phyloP scores from a whole-genome alignment of 2,797 vertebrate species.

The Chrosomus eos region DNA sequence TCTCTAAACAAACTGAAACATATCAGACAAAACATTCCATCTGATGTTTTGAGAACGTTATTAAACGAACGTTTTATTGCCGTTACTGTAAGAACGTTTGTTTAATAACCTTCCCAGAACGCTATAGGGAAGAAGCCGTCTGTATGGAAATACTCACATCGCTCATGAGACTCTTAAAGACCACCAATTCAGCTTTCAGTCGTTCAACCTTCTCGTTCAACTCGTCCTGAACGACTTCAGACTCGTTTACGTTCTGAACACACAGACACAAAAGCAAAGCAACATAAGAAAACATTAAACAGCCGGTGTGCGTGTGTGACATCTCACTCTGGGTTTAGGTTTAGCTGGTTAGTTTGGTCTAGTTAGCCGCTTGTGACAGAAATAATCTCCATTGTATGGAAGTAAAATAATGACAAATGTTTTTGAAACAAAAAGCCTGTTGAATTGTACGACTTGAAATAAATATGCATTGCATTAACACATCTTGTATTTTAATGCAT shows the following conservation, averaged over 20 bases:
- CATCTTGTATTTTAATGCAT: no score
- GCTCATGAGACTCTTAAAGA: constrained; percentile 97
- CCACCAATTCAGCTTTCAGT: constrained; percentile 94
- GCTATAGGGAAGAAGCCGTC: not conserved
- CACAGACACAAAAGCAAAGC: constrained; percentile 30
- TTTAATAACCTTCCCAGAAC: not conserved
- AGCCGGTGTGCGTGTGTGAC: not conserved
- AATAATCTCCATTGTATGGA: not conserved
- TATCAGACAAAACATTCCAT: not conserved
- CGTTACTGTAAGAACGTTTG: not conserved
- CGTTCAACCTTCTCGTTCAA: constrained; percentile 92
- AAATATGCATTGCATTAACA: no score
- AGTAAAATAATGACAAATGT: no score
- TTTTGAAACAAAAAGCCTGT: no score
- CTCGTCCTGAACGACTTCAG: constrained; percentile 88
- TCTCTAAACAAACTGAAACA: not conserved
- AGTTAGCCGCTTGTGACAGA: not conserved
- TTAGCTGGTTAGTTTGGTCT: not conserved
- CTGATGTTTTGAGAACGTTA: not conserved
- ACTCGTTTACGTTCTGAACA: constrained; percentile 86
- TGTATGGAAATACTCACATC: constrained; percentile 85
- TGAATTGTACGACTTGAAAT: no score
- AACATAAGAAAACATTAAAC: not conserved
- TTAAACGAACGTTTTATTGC: not conserved
- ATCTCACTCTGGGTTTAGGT: not conserved